phyloP scores from a whole-genome alignment of 1,140 invertebrate species.

The Mesaphorura yosii region DNA sequence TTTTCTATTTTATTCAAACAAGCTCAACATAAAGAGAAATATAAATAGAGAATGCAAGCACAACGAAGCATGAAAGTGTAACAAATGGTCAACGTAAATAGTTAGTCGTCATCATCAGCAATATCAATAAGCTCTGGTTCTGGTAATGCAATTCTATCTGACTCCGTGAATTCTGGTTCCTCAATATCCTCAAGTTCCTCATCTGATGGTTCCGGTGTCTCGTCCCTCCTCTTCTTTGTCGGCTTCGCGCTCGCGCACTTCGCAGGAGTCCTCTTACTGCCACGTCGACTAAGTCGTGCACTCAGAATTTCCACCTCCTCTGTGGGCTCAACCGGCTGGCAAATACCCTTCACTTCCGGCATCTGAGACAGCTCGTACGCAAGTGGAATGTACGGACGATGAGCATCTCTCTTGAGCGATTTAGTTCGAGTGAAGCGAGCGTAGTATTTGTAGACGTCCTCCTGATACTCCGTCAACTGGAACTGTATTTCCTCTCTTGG shows the following conservation, averaged over 20 bases:
- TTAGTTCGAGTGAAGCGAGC: constrained; percentile 25
- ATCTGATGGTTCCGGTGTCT: too few species aligned
- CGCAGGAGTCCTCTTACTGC: neutral
- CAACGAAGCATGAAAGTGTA: too few species aligned
- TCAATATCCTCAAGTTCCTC: too few species aligned
- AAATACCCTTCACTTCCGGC: neutral
- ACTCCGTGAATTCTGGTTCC: too few species aligned
- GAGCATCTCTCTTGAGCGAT: constrained; percentile 7
- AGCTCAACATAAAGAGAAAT: too few species aligned
- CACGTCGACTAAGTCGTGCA: neutral
- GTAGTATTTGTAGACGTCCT: constrained; percentile 21
- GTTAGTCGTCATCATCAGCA: too few species aligned
- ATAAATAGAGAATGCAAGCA: too few species aligned
- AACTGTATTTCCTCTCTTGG: neutral
- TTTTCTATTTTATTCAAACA: too few species aligned
- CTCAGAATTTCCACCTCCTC: neutral
- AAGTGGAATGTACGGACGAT: constrained; percentile 21
- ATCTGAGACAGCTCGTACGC: neutral
- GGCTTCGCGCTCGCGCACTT: neutral
- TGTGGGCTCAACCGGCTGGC: neutral
- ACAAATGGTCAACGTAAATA: too few species aligned
- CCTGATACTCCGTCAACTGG: constrained; percentile 15
- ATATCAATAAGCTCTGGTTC: too few species aligned
- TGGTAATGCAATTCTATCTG: too few species aligned
- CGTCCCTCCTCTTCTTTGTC: neutral